A percentile compares a stretch with the other conserved stretches of the same genome.
These are phyloP conservation scores for Choristoneura fumiferana DNA, from an alignment of 1,140 invertebrate species.

Conservation along the genomic window DNA sequence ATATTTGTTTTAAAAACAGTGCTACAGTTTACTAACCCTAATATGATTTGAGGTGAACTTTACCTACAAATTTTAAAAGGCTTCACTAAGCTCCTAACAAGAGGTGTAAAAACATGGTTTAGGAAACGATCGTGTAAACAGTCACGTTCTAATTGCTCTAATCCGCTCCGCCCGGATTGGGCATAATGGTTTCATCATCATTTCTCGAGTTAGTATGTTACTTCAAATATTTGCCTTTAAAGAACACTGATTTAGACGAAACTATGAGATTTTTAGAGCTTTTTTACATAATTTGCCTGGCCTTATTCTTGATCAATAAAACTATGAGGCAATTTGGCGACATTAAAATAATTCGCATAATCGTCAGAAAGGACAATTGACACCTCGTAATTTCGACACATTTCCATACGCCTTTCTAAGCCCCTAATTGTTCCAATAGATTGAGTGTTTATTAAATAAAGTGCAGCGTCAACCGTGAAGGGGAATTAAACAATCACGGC, in stretches of 20 bases:
- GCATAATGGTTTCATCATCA: conserved; percentile 17
- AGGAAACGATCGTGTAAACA: neutral
- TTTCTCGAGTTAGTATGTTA: no score
- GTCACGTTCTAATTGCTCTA: conserved; percentile 4
- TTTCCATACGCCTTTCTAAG: conserved; percentile 10
- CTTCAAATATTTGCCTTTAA: no score
- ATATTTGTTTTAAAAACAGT: no score
- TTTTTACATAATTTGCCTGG: neutral
- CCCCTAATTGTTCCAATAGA: neutral
- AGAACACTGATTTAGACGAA: no score
- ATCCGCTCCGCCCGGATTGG: conserved; percentile 1
- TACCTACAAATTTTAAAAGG: no score
- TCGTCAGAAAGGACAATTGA: neutral
- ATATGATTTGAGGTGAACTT: no score
- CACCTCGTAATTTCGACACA: neutral
- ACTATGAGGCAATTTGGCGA: neutral
- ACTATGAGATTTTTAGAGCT: no score
- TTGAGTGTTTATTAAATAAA: conserved; percentile 11
- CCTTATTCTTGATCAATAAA: conserved; percentile 1
- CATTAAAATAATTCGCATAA: neutral
- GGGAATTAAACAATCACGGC: conserved; percentile 11
- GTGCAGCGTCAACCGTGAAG: conserved; percentile 10
- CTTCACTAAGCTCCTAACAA: no score
- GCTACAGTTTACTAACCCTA: no score
- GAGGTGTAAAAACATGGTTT: no score